Base-by-base conservation (phyloP, 2,888 invertebrate genomes). In the Aleiodes leptofemur region DNA sequence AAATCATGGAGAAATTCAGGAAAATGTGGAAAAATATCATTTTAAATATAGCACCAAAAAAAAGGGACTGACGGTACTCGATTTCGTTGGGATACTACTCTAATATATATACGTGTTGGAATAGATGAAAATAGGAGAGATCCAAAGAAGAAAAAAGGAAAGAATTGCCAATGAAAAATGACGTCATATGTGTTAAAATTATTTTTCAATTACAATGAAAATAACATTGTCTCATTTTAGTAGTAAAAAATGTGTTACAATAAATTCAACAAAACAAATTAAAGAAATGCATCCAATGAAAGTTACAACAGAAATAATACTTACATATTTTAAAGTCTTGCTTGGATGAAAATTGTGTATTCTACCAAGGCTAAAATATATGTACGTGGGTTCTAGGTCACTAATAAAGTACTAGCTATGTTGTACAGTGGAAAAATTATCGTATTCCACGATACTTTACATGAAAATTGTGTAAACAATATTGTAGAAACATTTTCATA, bases 271-370 rank as follows among this genome's bases (percentile, higher is more conserved):
- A 23, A 73, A 79, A 78, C 76, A 74, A 78, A 81, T 81, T 79
- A 78, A 81, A 79, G 79, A 77, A 79, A 78, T 70, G 76, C 9
- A 43, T 73, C 74, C 76, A 77, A 81, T 81, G 43, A 78, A 79
- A 77, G 74, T 72, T 57, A 69, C 72, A 71, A 68, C 72, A 69
- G 73, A 69, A 66, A 72, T 43, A 70, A 55, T 70, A 57, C 70
- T 56, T 55, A 16, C 55, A 55, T 16, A 55, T 16, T 16, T n/a
- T 55, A 14, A 5, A 5, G 55, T 14, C 14, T n/a, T 16, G 16
- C 14, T 55, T 14, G 43, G 43, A 11, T 8, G 43, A 43, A 43
- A 43, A 43, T 43, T 43, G 11, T 43, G 11, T 43, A 43, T 43
- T 43, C 43, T 43, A 43, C 9, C 43, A 11, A 43, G 43, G 43